phyloP scores from a whole-genome alignment of 2,113 vertebrate genomes.

The Gracilinanus agilis region DNA sequence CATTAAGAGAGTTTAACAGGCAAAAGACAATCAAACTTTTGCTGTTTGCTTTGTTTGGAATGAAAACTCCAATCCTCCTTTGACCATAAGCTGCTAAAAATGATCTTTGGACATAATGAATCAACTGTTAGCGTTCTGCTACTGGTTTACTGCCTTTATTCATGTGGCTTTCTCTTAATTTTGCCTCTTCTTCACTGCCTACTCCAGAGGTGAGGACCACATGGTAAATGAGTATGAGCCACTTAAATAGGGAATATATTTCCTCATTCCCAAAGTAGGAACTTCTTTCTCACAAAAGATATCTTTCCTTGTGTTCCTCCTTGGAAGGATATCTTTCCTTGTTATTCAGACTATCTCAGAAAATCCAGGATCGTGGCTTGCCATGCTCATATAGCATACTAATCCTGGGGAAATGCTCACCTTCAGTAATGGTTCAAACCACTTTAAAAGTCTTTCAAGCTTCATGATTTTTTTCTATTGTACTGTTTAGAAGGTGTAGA shows the following conservation, averaged over 20 bases:
- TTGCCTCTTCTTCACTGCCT: constrained; percentile 4
- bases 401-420: background rate
- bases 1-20: background rate
- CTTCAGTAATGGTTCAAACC: background rate
- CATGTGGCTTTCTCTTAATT: constrained; percentile 24
- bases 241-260: background rate
- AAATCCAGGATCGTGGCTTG: background rate
- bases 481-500: background rate
- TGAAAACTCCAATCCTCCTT: background rate
- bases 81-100: constrained; percentile 32
- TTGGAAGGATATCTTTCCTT: background rate
- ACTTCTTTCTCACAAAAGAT: background rate
- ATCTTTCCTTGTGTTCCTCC: background rate
- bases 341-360: background rate
- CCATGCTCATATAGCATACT: background rate
- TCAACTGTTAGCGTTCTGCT: background rate
- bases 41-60: background rate
- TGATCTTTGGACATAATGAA: background rate
- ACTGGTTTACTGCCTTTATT: background rate
- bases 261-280: background rate
- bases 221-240: background rate
- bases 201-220: background rate
- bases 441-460: background rate
- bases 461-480: background rate
- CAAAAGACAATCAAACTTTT: background rate